Conservation (phyloP, 2,888 invertebrate species). For the Melitaea athalia region DNA sequence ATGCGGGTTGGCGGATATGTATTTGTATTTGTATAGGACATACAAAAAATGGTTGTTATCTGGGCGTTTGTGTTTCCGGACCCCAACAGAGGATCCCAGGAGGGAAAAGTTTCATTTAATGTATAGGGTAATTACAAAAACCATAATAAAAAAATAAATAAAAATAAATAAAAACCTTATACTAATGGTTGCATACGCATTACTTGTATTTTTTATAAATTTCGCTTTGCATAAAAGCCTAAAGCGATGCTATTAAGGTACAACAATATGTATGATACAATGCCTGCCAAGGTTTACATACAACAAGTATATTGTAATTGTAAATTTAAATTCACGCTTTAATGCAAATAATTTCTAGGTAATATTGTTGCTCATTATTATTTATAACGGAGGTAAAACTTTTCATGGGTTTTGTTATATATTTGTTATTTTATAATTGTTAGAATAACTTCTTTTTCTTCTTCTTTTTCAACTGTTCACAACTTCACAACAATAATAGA, state of each 20-base stretch:
- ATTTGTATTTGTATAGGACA: no score
- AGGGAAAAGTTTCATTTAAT: no score
- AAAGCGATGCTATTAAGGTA: neutral
- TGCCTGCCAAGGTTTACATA: slow-evolving; percentile 27
- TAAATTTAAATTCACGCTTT: slow-evolving; percentile 9
- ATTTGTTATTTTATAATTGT: neutral
- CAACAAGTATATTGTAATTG: slow-evolving; percentile 6
- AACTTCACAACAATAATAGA: no score
- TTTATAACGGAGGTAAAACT: neutral
- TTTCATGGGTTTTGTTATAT: neutral
- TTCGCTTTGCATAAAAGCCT: neutral
- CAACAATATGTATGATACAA: slow-evolving; percentile 14
- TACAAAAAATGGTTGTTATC: no score
- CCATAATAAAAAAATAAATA: no score
- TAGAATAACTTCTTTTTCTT: neutral
- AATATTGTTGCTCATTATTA: neutral
- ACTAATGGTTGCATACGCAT: no score
- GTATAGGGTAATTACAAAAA: no score
- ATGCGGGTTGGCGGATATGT: no score
- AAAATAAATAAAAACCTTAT: no score
- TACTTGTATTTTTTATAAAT: neutral
- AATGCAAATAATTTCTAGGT: slow-evolving; percentile 1
- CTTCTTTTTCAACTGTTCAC: no score
- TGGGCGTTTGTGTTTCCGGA: no score
- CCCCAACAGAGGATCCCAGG: no score